phyloP scores from a whole-genome alignment of 2,888 invertebrate genomes.

The Dastarcus helophoroides region DNA sequence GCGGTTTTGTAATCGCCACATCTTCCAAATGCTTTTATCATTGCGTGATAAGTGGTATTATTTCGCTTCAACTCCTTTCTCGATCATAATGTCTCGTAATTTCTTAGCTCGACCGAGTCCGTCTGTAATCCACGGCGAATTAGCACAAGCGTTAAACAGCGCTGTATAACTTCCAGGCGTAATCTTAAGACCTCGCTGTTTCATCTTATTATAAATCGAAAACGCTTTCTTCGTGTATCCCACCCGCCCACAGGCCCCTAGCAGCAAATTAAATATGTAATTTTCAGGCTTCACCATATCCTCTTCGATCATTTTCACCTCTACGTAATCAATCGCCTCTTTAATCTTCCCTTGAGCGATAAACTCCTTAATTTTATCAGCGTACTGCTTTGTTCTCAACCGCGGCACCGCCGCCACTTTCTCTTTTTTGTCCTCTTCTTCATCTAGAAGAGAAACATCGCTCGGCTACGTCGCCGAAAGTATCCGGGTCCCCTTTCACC shows the following conservation, averaged over 20 bases:
- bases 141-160: conserved; percentile 80
- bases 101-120: conserved; percentile 57
- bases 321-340: conserved; percentile 69
- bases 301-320: conserved; percentile 61
- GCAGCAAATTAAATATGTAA: conserved; percentile 72
- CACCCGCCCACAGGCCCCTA: conserved; percentile 69
- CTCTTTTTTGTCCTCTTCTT: no score
- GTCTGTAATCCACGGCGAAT: conserved; percentile 56
- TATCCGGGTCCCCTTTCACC: no score
- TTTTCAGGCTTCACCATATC: conserved; percentile 68
- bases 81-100: conserved; percentile 55
- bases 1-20: conserved; percentile 69
- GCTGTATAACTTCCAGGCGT: conserved; percentile 70
- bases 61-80: conserved; percentile 60
- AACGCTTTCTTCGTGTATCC: conserved; percentile 84
- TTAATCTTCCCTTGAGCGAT: conserved; percentile 52
- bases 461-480: no score
- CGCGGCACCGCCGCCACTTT: no score
- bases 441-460: no score
- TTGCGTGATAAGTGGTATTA: conserved; percentile 68
- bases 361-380: conserved; percentile 56
- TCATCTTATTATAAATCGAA: conserved; percentile 72
- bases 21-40: conserved; percentile 85
- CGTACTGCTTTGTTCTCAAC: conserved; percentile 59
- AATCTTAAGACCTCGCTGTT: conserved; percentile 54